These are phyloP conservation scores for Episyrphus balteatus DNA, from an alignment of 1,140 invertebrate genomes.

Conservation along the genomic window DNA sequence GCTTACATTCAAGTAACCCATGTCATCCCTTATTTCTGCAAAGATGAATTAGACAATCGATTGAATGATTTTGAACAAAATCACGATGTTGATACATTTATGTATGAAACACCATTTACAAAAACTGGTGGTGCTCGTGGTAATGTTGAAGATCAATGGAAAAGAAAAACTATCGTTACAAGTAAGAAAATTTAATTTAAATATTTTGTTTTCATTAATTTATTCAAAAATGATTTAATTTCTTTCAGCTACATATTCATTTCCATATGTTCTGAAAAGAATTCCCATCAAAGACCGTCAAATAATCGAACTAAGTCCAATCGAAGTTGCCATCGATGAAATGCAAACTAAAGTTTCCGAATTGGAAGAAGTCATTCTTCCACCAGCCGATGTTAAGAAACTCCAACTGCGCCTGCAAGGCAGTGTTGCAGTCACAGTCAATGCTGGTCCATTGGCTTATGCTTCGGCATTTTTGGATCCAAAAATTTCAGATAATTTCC, in stretches of 20 bases:
- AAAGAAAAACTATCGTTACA: conserved; percentile 72
- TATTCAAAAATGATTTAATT: not conserved
- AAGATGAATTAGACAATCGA: conserved; percentile 50
- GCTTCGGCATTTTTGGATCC: conserved; percentile 80
- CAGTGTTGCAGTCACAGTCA: conserved; percentile 84
- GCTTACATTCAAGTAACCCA: conserved; percentile 89
- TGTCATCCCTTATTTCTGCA: conserved; percentile 67
- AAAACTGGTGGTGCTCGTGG: conserved; percentile 67
- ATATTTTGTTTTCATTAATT: not conserved
- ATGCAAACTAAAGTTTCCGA: conserved; percentile 77
- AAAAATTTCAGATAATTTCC: conserved; percentile 52
- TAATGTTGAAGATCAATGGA: conserved; percentile 77
- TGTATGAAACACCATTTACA: conserved; percentile 90
- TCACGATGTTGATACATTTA: conserved; percentile 76
- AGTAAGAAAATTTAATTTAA: conserved; percentile 41
- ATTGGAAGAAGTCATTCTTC: conserved; percentile 71
- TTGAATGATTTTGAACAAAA: conserved; percentile 75
- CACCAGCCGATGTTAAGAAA: conserved; percentile 75
- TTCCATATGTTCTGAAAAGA: conserved; percentile 87
- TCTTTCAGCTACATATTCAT: conserved; percentile 62
- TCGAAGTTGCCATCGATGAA: conserved; percentile 89
- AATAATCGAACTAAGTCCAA: conserved; percentile 73
- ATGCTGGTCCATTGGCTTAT: conserved; percentile 90
- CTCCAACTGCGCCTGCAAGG: conserved; percentile 81
- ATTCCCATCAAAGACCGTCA: conserved; percentile 61